Conservation (phyloP, 2,113 vertebrate species). For the Chinchilla lanigera region DNA sequence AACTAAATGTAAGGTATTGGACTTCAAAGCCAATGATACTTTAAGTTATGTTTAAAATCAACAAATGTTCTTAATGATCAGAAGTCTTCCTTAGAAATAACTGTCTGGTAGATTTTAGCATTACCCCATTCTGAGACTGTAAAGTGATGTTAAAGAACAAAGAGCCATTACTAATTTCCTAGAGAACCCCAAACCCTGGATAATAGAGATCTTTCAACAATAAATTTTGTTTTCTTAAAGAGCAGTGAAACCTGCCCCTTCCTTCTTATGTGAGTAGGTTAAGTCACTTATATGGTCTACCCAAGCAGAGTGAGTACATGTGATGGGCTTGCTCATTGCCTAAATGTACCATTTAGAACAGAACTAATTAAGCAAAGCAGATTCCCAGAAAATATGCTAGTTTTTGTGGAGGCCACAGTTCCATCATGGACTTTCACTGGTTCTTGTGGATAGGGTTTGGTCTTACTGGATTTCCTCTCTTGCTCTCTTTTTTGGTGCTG, state of each 20-base stretch:
- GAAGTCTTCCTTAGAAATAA: background rate
- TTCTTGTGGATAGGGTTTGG: background rate
- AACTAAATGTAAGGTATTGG: background rate
- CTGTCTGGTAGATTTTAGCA: background rate
- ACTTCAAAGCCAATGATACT: background rate
- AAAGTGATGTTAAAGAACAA: background rate
- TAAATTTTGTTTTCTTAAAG: slow-evolving; percentile 11
- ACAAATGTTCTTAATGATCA: background rate
- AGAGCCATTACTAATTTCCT: background rate
- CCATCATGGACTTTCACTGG: background rate
- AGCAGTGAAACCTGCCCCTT: background rate
- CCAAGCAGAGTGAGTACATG: background rate
- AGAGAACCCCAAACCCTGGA: background rate
- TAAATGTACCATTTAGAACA: background rate
- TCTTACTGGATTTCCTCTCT: background rate
- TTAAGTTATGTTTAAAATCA: slow-evolving; percentile 18
- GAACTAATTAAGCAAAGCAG: background rate
- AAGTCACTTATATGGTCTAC: background rate
- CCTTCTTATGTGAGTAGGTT: background rate
- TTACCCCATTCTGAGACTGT: background rate
- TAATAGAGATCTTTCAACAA: background rate
- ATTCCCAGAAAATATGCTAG: background rate
- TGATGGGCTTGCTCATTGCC: background rate
- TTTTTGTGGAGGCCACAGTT: slow-evolving; percentile 8
- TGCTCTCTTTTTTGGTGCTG: background rate